phyloP scores from a whole-genome alignment of 1,140 invertebrate species.

The Hycleus cichorii region DNA sequence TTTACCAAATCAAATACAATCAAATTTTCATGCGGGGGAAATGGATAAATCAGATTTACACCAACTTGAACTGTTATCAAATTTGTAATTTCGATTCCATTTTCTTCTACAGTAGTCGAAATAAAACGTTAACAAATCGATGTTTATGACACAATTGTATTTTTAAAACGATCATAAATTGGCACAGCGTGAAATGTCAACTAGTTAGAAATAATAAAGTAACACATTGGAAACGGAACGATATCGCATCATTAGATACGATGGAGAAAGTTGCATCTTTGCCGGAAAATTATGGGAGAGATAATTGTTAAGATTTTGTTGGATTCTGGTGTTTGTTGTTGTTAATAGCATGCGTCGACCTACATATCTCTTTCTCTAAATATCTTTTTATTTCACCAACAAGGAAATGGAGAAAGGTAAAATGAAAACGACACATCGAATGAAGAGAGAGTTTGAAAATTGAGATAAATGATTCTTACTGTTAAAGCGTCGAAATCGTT shows the following conservation, averaged over 20 bases:
- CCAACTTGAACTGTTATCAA: slow-evolving; percentile 6
- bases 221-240: not conserved
- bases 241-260: not conserved
- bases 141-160: slow-evolving; percentile 13
- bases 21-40: slow-evolving; percentile 4
- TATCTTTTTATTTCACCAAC: not conserved
- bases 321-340: not conserved
- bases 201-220: slow-evolving; percentile 1
- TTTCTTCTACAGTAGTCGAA: no score
- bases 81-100: slow-evolving; percentile 5
- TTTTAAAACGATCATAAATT: not conserved
- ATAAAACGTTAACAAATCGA: not conserved
- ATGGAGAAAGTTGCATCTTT: not conserved
- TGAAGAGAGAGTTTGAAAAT: slow-evolving; percentile 11
- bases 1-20: slow-evolving; percentile 11
- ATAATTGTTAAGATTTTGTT: no score
- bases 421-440: slow-evolving; percentile 16
- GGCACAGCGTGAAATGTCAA: slow-evolving; percentile 6
- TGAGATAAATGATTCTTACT: slow-evolving; percentile 12
- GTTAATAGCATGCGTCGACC: slow-evolving; percentile 3
- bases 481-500: not conserved
- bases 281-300: not conserved
- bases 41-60: slow-evolving; percentile 9
- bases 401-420: slow-evolving; percentile 13
- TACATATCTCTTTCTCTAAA: not conserved